These are phyloP conservation scores for Timema cristinae DNA, from an alignment of 2,888 invertebrate genomes.

Conservation along the genomic window DNA sequence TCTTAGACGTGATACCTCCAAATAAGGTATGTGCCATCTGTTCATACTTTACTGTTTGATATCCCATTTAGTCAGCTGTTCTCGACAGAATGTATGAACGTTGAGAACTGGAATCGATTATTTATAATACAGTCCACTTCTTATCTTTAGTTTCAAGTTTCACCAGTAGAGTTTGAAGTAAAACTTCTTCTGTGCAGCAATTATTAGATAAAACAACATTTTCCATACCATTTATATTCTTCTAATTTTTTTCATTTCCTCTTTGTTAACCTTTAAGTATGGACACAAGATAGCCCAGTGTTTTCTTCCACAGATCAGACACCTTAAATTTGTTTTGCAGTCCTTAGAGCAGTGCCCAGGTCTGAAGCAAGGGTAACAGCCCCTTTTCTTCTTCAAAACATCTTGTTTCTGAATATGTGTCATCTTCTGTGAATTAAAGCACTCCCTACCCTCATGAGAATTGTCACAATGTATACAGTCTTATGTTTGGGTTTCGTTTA, in stretches of 20 bases:
- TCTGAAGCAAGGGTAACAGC: not conserved
- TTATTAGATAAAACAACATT: not conserved
- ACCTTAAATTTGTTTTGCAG: not conserved
- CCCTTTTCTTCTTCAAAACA: not conserved
- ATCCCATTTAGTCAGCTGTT: not conserved
- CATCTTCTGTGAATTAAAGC: not conserved
- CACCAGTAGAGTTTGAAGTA: not conserved
- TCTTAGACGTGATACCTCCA: not conserved
- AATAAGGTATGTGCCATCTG: not conserved
- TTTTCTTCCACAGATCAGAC: not conserved
- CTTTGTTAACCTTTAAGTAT: not conserved
- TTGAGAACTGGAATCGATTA: not conserved
- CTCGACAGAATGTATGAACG: not conserved
- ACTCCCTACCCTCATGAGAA: not conserved
- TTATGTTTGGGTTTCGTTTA: not conserved
- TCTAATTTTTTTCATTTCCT: not conserved
- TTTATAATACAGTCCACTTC: not conserved
- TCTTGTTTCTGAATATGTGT: not conserved
- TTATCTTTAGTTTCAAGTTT: not conserved
- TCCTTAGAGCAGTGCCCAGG: not conserved
- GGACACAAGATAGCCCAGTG: constrained; percentile 1
- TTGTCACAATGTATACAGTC: not conserved
- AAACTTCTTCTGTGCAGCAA: not conserved
- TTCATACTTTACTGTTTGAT: not conserved
- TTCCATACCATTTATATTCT: not conserved